Conservation (phyloP, 2,113 vertebrate genomes). For the Pelusios castaneus region DNA sequence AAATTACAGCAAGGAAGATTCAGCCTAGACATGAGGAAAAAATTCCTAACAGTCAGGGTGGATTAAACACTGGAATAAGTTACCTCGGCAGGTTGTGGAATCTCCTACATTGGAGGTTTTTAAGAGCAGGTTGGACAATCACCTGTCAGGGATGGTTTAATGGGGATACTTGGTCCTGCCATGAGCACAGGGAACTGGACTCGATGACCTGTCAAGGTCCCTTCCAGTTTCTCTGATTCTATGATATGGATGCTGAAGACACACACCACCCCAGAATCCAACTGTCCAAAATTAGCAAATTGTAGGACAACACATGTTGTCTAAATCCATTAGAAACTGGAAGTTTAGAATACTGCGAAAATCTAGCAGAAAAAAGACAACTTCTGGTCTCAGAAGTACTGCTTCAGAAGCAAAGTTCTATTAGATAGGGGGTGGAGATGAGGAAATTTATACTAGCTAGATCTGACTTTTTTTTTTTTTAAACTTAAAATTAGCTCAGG, state of each 20-base stretch:
- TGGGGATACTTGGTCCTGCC: no score
- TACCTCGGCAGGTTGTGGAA: no score
- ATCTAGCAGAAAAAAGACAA: conserved; percentile 41
- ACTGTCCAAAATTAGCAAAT: background rate
- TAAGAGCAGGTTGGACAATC: no score
- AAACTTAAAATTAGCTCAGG: conserved; percentile 26
- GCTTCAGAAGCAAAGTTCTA: background rate
- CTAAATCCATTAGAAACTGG: background rate
- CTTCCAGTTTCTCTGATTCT: no score
- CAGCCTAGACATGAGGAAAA: no score
- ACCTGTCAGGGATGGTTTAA: no score
- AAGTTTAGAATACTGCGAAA: background rate
- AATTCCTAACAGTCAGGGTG: no score
- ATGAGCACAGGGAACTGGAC: no score
- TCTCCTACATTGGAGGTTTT: no score
- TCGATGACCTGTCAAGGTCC: no score
- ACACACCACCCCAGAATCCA: background rate
- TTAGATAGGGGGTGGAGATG: background rate
- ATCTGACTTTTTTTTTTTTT: conserved; percentile 6
- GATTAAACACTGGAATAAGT: no score
- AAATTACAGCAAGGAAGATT: no score
- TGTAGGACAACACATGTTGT: background rate
- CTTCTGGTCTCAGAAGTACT: background rate
- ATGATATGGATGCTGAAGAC: background rate
- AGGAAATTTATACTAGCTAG: background rate